Percentiles rank a stretch among this genome's conserved stretches.
phyloP scores from a whole-genome alignment of 2,797 vertebrate species.

The Triplophysa yarkandensis region DNA sequence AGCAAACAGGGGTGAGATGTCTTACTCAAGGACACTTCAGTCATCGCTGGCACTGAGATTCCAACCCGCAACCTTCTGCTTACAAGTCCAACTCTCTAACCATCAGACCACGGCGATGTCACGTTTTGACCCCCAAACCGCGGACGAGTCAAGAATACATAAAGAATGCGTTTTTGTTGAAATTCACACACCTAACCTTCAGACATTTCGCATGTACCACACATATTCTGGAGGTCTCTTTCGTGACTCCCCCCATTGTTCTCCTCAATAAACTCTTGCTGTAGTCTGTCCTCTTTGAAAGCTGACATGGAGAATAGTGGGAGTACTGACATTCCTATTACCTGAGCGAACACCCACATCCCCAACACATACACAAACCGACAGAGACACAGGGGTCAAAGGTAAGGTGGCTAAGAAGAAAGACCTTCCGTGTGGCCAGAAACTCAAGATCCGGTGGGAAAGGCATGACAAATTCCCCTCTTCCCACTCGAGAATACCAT shows the following conservation, averaged over 20 bases:
- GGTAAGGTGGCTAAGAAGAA: slow-evolving; percentile 34
- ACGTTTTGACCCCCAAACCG: too few relatives aligned
- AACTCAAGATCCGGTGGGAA: slow-evolving; percentile 45
- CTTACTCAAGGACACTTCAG: too few relatives aligned
- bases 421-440: slow-evolving; percentile 29
- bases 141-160: too few relatives aligned
- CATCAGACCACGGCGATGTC: too few relatives aligned
- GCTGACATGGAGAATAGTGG: slow-evolving; percentile 7
- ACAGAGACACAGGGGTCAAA: slow-evolving; percentile 36
- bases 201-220: slow-evolving; percentile 1
- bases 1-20: too few relatives aligned
- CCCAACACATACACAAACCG: slow-evolving; percentile 11
- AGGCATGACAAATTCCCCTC: slow-evolving; percentile 47
- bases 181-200: not conserved
- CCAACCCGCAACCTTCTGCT: too few relatives aligned
- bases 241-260: slow-evolving; percentile 34
- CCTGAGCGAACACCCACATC: slow-evolving; percentile 4
- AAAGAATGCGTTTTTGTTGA: not conserved
- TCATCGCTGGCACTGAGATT: too few relatives aligned
- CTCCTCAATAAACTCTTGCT: slow-evolving; percentile 31
- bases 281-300: slow-evolving; percentile 21
- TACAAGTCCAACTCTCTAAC: too few relatives aligned
- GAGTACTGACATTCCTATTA: not conserved
- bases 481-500: slow-evolving; percentile 52
- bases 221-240: slow-evolving; percentile 15